phyloP scores from a whole-genome alignment of 1,140 invertebrate species.

The Drosophila chauvacae region DNA sequence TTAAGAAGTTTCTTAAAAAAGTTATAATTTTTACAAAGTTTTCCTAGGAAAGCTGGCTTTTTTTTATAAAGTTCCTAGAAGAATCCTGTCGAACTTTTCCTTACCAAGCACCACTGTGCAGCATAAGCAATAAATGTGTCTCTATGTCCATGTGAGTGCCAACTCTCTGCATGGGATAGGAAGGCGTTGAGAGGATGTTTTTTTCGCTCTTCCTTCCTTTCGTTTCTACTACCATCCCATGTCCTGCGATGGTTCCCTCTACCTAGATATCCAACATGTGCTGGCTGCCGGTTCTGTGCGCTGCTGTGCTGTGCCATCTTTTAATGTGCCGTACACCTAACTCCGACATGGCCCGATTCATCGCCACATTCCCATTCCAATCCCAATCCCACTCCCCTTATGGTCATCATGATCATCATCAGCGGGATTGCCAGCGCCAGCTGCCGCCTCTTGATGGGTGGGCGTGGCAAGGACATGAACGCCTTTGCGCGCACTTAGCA shows the following conservation, averaged over 20 bases:
- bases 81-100: neutral
- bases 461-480: conserved; percentile 59
- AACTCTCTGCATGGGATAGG: conserved; percentile 53
- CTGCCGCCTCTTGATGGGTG: conserved; percentile 56
- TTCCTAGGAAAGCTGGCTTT: neutral
- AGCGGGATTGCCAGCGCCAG: conserved; percentile 43
- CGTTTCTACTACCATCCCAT: neutral
- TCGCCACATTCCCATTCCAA: conserved; percentile 11
- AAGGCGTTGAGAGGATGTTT: conserved; percentile 61
- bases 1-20: neutral
- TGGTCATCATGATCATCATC: conserved; percentile 45
- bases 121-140: conserved; percentile 62
- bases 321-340: conserved; percentile 70
- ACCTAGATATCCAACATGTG: conserved; percentile 62
- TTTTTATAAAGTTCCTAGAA: neutral
- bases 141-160: conserved; percentile 47
- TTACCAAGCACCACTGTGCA: conserved; percentile 31
- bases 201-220: conserved; percentile 20
- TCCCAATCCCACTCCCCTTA: conserved; percentile 17
- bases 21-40: neutral
- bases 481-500: conserved; percentile 60
- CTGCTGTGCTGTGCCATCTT: conserved; percentile 52
- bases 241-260: conserved; percentile 13
- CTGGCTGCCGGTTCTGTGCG: conserved; percentile 41
- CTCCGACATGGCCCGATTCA: conserved; percentile 38